These are phyloP conservation scores for Columba janthina DNA, from an alignment of 2,113 vertebrate genomes.

Conservation along the genomic window DNA sequence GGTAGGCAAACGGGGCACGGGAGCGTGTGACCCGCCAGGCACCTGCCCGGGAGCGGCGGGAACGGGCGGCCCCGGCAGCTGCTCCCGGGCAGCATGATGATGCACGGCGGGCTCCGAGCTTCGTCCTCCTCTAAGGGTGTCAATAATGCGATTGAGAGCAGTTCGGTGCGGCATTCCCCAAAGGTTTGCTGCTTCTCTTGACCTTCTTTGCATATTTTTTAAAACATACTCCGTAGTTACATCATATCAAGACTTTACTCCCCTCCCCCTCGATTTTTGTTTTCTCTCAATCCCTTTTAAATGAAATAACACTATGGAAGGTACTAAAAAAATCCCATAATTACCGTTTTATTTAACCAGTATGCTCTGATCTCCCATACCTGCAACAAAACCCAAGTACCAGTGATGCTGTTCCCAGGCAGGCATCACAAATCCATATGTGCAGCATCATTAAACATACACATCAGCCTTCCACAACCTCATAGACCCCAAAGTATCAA, in stretches of 20 bases:
- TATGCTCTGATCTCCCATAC: not conserved
- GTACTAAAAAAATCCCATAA: not conserved
- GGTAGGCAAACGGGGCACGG: not conserved
- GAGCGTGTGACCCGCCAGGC: not conserved
- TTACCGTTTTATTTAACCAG: not conserved
- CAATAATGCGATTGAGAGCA: accelerated
- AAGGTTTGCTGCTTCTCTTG: not conserved
- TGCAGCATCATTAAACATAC: not conserved
- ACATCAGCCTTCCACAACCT: not conserved
- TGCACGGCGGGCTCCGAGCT: not conserved
- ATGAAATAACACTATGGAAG: not conserved
- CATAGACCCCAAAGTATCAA: not conserved
- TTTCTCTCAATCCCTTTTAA: not conserved
- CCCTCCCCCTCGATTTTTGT: accelerated
- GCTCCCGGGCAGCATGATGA: not conserved
- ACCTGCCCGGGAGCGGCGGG: not conserved
- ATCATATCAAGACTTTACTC: accelerated
- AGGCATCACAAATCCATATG: not conserved
- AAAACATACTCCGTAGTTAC: not conserved
- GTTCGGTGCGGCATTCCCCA: no score
- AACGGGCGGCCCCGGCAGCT: not conserved
- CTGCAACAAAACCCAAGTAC: not conserved
- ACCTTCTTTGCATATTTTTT: not conserved
- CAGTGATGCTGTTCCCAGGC: not conserved
- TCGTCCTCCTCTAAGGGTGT: accelerated